These are phyloP conservation scores for Acipenser transmontanus DNA, from an alignment of 2,797 vertebrate species.

Conservation along the genomic window DNA sequence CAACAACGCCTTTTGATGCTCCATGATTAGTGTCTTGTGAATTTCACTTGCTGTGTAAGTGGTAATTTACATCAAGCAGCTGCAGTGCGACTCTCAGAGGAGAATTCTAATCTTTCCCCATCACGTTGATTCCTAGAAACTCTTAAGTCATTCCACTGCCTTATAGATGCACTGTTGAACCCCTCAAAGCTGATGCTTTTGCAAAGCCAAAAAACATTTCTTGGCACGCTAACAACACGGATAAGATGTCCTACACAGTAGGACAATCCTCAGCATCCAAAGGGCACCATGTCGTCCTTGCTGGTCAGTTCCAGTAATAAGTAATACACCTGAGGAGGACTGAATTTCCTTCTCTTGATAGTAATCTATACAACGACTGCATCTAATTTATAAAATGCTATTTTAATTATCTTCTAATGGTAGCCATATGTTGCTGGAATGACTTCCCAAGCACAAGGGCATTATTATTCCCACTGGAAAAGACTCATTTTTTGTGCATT, in stretches of 20 bases:
- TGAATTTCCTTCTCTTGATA: slow-evolving; percentile 10
- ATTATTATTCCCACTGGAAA: not conserved
- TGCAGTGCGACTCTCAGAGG: too few relatives aligned
- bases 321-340: not conserved
- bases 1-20: too few relatives aligned
- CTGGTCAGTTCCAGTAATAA: not conserved
- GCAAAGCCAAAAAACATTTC: too few relatives aligned
- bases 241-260: not conserved
- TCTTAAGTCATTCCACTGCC: too few relatives aligned
- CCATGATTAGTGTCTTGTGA: too few relatives aligned
- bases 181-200: too few relatives aligned
- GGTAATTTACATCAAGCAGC: too few relatives aligned
- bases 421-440: slow-evolving; percentile 16
- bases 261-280: slow-evolving; percentile 4
- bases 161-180: too few relatives aligned
- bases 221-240: too few relatives aligned
- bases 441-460: slow-evolving; percentile 12
- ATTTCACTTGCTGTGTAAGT: too few relatives aligned
- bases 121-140: too few relatives aligned
- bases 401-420: slow-evolving; percentile 17
- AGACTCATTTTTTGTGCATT: not conserved
- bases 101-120: too few relatives aligned
- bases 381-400: slow-evolving; percentile 11
- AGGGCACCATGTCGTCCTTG: slow-evolving; percentile 9
- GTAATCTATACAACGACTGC: not conserved